Base-by-base conservation (phyloP, 2,797 vertebrate genomes). In the Tapera naevia region DNA sequence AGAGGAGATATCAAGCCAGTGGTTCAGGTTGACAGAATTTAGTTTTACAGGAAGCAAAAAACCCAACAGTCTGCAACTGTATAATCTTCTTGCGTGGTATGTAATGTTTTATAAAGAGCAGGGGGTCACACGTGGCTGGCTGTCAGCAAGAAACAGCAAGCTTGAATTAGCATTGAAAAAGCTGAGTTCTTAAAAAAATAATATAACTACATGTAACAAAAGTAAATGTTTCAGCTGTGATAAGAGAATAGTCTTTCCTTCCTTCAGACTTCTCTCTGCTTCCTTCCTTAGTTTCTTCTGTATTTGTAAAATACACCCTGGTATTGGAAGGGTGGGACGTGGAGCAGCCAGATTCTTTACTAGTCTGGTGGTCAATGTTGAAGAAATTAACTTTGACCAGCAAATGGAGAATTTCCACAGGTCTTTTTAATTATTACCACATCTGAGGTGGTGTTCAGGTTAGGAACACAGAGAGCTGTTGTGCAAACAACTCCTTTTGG, bases 131-230 rank as follows among this genome's bases (percentile, higher is more conserved):
- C 67, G 21, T 60, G 71, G 74, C 83, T 93, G 73, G 46, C 85
- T 92, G 86, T 85, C 61, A 88, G 80, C 79, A 88, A 95, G 67
- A 86, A 86, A 67, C 58, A 91, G 84, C 73, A 84, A 95, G 65
- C 87, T 76, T 79, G 65, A 78, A 94, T 90, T 93, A 93, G 46
- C 91, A 93, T 94, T 89, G 71, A 88, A 84, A 95, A 94, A 91
- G 67, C 67, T 41, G 27, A 81, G 69, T 41, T 86, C 79, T 96
- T 96, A 80, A 78, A 74, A 74, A 84, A 94, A 86, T 84, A 96
- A 66, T 64, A n/a, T 60, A 95, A 83, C 27, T 57, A 41, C 75
- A 80, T 71, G 60, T 69, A 91, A 95, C 50, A 92, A 85, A 92
- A 96, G 79, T 79, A 92, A 96, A 94, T 54, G 32, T 60, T 95